These are phyloP conservation scores for Emydura subglobosa DNA, from an alignment of 2,113 vertebrate genomes.

Conservation along the genomic window DNA sequence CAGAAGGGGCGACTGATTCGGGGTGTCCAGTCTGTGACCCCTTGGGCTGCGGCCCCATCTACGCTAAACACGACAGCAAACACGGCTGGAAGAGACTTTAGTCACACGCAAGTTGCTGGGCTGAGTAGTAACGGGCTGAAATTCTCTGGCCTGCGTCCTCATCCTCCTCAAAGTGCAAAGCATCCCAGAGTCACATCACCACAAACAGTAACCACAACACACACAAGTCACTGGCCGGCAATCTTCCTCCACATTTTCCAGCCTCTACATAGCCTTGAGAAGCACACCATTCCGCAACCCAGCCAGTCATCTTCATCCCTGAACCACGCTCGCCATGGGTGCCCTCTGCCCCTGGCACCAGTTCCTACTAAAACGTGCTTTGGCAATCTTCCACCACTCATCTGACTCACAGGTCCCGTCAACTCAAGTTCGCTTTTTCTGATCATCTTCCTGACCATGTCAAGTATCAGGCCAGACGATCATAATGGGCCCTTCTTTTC, in stretches of 20 bases:
- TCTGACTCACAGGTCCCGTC: neutral
- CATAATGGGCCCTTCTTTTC: neutral
- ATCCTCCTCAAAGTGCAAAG: neutral
- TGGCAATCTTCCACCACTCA: no score
- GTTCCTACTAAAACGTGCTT: no score
- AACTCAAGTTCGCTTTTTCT: neutral
- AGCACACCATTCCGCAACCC: neutral
- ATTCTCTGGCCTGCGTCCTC: neutral
- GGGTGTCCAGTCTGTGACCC: neutral
- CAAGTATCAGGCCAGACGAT: neutral
- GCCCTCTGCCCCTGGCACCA: no score
- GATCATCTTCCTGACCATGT: neutral
- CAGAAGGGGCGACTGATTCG: neutral
- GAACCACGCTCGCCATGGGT: no score
- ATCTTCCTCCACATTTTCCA: neutral
- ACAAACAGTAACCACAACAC: neutral
- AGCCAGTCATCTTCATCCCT: neutral
- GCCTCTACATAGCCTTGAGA: neutral
- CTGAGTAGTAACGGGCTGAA: neutral
- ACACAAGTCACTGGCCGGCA: no score
- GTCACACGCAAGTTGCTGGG: neutral
- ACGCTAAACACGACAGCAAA: neutral
- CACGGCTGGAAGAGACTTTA: neutral
- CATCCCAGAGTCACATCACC: neutral
- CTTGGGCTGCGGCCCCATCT: neutral